Evolutionary conservation across 2,797 vertebrate species (phyloP), one percentile per base, ranked within the genome.

Genomic region (Gadopsis bispinosus): DNA sequence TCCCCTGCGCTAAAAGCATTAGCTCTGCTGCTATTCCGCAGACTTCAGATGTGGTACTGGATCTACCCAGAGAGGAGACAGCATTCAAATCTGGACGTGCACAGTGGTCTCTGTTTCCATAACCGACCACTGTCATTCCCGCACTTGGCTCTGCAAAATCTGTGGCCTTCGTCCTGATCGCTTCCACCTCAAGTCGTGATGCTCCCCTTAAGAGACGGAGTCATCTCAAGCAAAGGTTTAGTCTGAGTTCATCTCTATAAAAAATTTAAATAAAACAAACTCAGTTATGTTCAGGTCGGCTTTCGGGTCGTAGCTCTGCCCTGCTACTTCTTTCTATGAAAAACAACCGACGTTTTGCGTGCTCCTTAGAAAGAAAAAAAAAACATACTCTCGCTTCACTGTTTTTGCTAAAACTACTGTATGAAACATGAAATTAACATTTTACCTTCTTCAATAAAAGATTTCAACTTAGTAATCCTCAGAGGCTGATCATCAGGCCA

Each of bases 1-100:
- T 64, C 47, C 29, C 39, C 48, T 7, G 7, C 33, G 20, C 62
- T 64, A 4, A 72, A 75, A 53, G 39, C 56, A 69, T 20, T 48
- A 35, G 20, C 37, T 78, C 20, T 20, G 54, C 7, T 26, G 22
- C 33, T 51, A 1, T 59, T 61, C n/a, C n/a, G 22, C 16, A 22
- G 22, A 47, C 51, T 5, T 26, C 37, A 54, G 48, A 47, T 35
- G 68, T 12, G 11, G 20, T 45, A 12, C 53, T 33, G 50, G 54
- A 60, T 65, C 31, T 22, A 11, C 14, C 7, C 43, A 48, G 10
- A 54, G 16, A 60, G 11, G 37, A 39, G 50, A 9, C 3, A 35
- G 4, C 8, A 31, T 13, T 16, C 4, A 65, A 39, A 48, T 67
- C 22, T 58, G 7, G 53, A 58, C n/a, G 19, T 45, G 39, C 47